Evolutionary conservation across 30 jellyfish, hydroid and myxozoan genomes (phyloP).

Genomic region (Cassiopea andromeda): DNA sequence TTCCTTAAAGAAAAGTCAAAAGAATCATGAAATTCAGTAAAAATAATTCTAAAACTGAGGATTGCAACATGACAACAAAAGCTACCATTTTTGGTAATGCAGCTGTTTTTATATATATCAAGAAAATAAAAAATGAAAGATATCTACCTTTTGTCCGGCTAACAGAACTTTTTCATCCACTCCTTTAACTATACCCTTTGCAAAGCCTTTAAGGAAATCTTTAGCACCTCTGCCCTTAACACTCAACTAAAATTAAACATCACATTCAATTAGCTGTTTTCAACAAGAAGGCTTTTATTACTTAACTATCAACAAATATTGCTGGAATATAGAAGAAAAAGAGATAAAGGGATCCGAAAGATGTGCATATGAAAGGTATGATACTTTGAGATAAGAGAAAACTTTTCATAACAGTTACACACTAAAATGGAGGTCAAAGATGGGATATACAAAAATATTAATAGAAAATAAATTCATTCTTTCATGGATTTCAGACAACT

Average conservation of each 20-base stretch:
- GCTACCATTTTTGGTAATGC: too few species aligned
- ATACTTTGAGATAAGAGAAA: too few species aligned
- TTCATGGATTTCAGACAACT: too few species aligned
- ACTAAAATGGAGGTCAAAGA: too few species aligned
- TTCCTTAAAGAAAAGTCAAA: constrained; percentile 67
- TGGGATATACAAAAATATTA: too few species aligned
- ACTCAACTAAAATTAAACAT: constrained; percentile 75
- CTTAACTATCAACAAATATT: too few species aligned
- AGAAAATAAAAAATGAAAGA: neutral
- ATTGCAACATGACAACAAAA: neutral
- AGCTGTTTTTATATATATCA: too few species aligned
- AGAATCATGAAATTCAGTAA: neutral
- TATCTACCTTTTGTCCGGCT: constrained; percentile 94
- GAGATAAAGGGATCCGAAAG: too few species aligned
- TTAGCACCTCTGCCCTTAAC: constrained; percentile 91
- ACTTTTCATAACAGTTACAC: too few species aligned
- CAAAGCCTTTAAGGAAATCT: constrained; percentile 93
- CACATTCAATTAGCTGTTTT: neutral
- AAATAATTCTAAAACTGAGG: neutral
- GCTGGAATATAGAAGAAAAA: too few species aligned
- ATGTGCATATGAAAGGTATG: too few species aligned
- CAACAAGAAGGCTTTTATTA: neutral
- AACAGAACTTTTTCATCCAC: constrained; percentile 94
- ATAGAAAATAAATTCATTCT: too few species aligned
- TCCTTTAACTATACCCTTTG: constrained; percentile 98